phyloP scores from a whole-genome alignment of 2,113 vertebrate species.

The Hyaena hyaena region DNA sequence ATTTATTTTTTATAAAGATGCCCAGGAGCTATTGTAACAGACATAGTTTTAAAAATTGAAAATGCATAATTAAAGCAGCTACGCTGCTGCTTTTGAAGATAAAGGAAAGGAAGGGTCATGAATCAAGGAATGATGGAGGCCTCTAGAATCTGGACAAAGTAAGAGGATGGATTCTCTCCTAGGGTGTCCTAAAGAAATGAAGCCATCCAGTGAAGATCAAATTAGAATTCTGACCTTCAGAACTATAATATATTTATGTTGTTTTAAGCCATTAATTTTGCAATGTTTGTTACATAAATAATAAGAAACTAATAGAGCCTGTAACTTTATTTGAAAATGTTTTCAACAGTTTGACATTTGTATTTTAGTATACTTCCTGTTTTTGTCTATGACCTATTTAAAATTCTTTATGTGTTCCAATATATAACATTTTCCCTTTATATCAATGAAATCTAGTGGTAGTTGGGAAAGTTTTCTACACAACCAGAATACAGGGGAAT shows the following conservation, averaged over 20 bases:
- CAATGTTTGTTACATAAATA: neutral
- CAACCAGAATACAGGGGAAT: neutral
- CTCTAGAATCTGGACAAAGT: neutral
- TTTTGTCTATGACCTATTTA: neutral
- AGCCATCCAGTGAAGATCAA: neutral
- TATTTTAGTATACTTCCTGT: neutral
- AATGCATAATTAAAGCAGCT: neutral
- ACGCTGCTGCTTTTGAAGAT: neutral
- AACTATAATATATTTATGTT: neutral
- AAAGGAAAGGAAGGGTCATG: neutral
- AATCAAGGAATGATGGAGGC: neutral
- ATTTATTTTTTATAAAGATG: neutral
- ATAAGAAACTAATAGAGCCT: neutral
- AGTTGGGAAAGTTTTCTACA: neutral
- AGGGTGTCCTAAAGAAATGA: neutral
- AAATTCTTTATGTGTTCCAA: neutral
- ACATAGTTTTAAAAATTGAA: neutral
- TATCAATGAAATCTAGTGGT: neutral
- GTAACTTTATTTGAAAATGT: neutral
- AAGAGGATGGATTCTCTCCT: neutral
- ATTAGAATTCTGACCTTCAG: neutral
- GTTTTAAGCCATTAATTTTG: neutral
- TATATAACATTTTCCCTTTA: neutral
- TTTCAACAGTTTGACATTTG: neutral
- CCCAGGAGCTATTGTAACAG: neutral